Conservation (phyloP, 2,797 vertebrate genomes). For the Melanotaenia maccullochi region DNA sequence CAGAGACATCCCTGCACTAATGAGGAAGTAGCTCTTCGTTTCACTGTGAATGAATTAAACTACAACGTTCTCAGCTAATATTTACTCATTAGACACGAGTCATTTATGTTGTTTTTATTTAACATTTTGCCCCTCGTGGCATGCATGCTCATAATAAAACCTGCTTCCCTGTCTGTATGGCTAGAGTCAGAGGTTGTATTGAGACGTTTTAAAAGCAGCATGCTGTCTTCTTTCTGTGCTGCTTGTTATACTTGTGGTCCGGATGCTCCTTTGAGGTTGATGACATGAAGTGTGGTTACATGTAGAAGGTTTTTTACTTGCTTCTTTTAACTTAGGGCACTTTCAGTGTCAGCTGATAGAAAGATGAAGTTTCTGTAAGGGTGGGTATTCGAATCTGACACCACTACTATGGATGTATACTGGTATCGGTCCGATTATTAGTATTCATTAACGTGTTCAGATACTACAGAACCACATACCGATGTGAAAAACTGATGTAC, state of each 20-base stretch:
- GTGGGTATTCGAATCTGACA: no score
- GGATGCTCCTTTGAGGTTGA: neutral
- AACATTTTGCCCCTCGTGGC: neutral
- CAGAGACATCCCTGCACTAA: slow-evolving; percentile 29
- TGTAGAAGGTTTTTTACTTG: slow-evolving; percentile 9
- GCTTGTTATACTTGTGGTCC: neutral
- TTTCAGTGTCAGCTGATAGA: neutral
- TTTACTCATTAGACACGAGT: neutral
- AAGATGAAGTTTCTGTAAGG: neutral
- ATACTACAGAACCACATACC: no score
- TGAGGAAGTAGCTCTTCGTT: slow-evolving; percentile 4
- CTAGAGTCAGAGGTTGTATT: slow-evolving; percentile 3
- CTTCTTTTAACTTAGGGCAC: neutral
- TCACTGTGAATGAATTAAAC: no score
- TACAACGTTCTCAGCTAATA: neutral
- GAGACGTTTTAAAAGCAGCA: slow-evolving; percentile 1
- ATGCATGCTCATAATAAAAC: slow-evolving; percentile 1
- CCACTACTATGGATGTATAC: no score
- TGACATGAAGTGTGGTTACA: slow-evolving; percentile 11
- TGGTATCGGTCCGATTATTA: no score
- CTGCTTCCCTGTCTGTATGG: neutral
- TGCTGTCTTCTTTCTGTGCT: slow-evolving; percentile 8
- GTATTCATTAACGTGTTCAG: no score
- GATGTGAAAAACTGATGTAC: no score
- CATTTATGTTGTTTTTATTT: neutral